Evolutionary conservation across 2,888 invertebrate genomes (phyloP).

Genomic region (Taphrorychus bicolor): DNA sequence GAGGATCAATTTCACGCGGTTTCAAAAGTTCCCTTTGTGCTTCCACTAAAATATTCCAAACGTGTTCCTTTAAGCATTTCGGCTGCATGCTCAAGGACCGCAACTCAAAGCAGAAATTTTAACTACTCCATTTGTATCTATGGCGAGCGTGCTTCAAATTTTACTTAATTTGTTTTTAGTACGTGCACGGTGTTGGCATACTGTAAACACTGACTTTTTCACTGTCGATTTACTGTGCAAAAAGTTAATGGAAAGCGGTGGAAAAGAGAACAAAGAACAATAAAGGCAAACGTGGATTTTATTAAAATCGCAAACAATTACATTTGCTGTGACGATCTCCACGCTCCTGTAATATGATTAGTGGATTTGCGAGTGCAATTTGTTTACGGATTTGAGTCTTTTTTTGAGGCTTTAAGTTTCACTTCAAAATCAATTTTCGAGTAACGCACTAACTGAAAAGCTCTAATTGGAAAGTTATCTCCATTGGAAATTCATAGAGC

Average conservation of each 20-base stretch:
- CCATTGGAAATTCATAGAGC: background rate
- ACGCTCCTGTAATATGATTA: no score
- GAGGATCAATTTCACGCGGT: no score
- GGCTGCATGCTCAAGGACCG: no score
- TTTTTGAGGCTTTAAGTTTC: background rate
- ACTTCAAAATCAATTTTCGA: background rate
- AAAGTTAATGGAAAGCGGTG: background rate
- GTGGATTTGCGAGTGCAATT: background rate
- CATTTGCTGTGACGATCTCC: background rate
- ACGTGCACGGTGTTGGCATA: background rate
- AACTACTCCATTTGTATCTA: background rate
- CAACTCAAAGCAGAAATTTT: background rate
- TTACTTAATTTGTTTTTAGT: background rate
- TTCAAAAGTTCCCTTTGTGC: no score
- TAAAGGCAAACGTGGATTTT: slow-evolving; percentile 2
- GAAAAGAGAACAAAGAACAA: slow-evolving; percentile 2
- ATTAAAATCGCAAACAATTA: slow-evolving; percentile 1
- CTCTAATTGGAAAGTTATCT: background rate
- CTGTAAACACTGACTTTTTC: background rate
- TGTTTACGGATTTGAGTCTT: background rate
- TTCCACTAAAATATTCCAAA: no score
- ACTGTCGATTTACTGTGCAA: background rate
- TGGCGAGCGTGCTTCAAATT: background rate
- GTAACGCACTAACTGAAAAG: no score
- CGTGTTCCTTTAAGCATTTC: no score